Percentiles rank a stretch among this genome's conserved stretches.
Conservation (phyloP, 2,888 invertebrate species). For the Acanthococcus lagerstroemiae region DNA sequence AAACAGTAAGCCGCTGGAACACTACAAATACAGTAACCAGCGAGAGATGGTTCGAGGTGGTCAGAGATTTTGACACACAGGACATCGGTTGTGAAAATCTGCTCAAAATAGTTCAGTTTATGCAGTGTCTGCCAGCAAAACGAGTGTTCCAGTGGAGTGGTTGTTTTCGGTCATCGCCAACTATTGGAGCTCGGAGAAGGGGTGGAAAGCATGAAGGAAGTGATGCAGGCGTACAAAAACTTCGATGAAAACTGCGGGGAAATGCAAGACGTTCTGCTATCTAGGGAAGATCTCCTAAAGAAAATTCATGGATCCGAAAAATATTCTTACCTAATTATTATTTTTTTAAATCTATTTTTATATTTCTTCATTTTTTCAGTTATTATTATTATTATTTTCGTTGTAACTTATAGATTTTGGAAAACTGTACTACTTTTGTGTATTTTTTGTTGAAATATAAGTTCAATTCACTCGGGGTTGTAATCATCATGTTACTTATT, state of each 20-base stretch:
- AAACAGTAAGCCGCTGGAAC: not conserved
- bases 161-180: not conserved
- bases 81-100: not conserved
- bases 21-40: not conserved
- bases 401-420: too few species aligned
- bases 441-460: too few species aligned
- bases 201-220: too few species aligned
- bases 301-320: not conserved
- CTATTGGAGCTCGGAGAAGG: too few species aligned
- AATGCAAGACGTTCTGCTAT: not conserved
- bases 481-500: too few species aligned
- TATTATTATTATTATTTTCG: too few species aligned
- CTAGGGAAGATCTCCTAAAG: not conserved
- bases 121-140: not conserved
- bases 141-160: not conserved
- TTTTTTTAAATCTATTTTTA: too few species aligned
- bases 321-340: too few species aligned
- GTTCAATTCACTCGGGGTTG: too few species aligned
- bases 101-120: not conserved
- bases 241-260: not conserved
- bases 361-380: not conserved
- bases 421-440: too few species aligned
- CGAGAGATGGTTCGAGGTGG: not conserved
- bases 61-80: not conserved
- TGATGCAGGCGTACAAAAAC: not conserved